Conservation (phyloP, 2,113 vertebrate species). For the Crypturellus undulatus region DNA sequence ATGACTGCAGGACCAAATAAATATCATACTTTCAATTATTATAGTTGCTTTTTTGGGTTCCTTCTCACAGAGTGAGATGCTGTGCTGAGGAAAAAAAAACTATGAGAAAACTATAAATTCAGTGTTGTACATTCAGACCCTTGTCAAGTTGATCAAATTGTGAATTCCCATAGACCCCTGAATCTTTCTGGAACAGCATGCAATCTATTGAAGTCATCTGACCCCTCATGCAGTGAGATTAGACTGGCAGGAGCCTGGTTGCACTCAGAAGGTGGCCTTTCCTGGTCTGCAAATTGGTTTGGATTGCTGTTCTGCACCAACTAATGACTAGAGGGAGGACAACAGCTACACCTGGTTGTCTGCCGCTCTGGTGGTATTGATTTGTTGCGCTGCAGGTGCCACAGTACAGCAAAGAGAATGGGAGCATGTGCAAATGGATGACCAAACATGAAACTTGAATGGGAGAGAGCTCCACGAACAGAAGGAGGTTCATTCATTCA, state of each 20-base stretch:
- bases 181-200: background rate
- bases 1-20: conserved; percentile 19
- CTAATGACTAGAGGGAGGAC: background rate
- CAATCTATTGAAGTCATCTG: background rate
- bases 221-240: background rate
- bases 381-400: background rate
- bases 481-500: background rate
- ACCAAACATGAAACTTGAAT: background rate
- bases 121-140: background rate
- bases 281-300: background rate
- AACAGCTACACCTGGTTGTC: background rate
- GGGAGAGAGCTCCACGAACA: background rate
- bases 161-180: background rate
- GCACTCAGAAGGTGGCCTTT: background rate
- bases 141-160: background rate
- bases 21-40: conserved; percentile 11
- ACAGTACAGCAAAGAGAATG: background rate
- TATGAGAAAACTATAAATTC: conserved; percentile 34
- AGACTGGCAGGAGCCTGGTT: background rate
- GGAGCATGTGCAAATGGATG: background rate
- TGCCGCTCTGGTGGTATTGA: background rate
- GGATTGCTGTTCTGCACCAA: background rate
- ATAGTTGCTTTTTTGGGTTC: background rate
- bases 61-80: background rate
- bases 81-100: conserved; percentile 31